Percentiles rank a stretch among this genome's conserved stretches.
These are phyloP conservation scores for Caenorhabditis elegans DNA, from an alignment of 1,140 invertebrate genomes.

Conservation along the genomic window WBcel235 BX284606.5:3547501-3548000, in stretches of 20 bases:
- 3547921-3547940: not conserved
- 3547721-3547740: not conserved
- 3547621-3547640: not conserved
- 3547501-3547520: not conserved
- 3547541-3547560: not conserved
- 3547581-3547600: slow-evolving; percentile 38
- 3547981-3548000: not conserved
- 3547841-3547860: slow-evolving; percentile 32
- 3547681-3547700: slow-evolving; percentile 16
- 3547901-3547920: not conserved
- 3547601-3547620: not conserved
- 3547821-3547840: slow-evolving; percentile 13
- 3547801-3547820: not conserved
- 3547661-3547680: not conserved
- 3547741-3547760: slow-evolving; percentile 34
- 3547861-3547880: slow-evolving; percentile 12
- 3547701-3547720: slow-evolving; percentile 29
- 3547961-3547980: not conserved
- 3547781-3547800: too few species aligned
- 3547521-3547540: not conserved
- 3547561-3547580: not conserved
- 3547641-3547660: not conserved
- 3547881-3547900: not conserved
- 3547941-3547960: too few species aligned
- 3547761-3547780: not conserved